Evolutionary conservation across 2,113 vertebrate genomes (phyloP).

Genomic region (Colistium nudipinnis): DNA sequence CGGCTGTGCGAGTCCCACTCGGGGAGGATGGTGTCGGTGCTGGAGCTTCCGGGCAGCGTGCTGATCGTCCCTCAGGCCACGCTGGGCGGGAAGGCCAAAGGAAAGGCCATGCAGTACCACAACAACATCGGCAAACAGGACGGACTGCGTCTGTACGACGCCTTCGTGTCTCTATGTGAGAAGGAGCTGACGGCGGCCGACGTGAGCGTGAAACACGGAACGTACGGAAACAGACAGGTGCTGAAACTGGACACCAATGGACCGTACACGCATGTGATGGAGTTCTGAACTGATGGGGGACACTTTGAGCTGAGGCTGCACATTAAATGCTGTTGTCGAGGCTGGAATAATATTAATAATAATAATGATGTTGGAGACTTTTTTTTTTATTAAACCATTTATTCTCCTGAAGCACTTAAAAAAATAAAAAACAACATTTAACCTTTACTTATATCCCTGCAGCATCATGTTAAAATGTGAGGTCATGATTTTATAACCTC

Average conservation of each 20-base stretch:
- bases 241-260: constrained; percentile 93
- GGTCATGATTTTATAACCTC: no score
- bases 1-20: constrained; percentile 89
- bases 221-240: constrained; percentile 93
- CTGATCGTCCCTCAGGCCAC: constrained; percentile 95
- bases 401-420: neutral
- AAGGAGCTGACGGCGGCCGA: constrained; percentile 76
- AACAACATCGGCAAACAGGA: constrained; percentile 90
- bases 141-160: constrained; percentile 86
- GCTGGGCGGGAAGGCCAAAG: constrained; percentile 89
- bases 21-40: constrained; percentile 85
- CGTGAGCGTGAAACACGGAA: constrained; percentile 85
- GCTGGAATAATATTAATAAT: neutral
- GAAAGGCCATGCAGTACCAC: constrained; percentile 93
- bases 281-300: constrained; percentile 81
- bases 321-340: neutral
- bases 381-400: neutral
- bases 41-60: constrained; percentile 88
- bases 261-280: constrained; percentile 92
- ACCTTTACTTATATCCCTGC: neutral
- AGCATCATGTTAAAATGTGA: neutral
- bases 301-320: neutral
- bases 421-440: neutral
- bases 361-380: neutral
- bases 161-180: constrained; percentile 88